These are phyloP conservation scores for Amblyraja radiata DNA, from an alignment of 2,797 vertebrate genomes.

Conservation along the genomic window DNA sequence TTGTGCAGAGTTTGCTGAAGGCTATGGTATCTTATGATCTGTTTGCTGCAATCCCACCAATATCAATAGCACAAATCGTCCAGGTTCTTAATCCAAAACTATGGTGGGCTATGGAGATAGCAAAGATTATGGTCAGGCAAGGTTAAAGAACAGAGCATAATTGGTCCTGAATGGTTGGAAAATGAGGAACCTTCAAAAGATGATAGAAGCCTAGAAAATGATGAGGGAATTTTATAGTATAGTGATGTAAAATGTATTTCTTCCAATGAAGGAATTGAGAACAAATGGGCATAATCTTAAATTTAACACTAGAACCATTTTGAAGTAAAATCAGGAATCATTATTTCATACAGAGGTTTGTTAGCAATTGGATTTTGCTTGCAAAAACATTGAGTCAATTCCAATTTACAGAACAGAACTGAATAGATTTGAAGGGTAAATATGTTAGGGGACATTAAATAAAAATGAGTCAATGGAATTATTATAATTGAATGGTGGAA, in stretches of 20 bases:
- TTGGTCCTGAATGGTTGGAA: too few species aligned
- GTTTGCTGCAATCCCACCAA: background rate
- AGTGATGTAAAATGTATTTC: background rate
- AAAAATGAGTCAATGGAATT: background rate
- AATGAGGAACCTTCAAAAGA: too few species aligned
- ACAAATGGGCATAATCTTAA: background rate
- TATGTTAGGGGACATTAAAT: background rate
- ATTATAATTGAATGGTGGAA: background rate
- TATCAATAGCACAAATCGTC: background rate
- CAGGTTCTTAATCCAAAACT: background rate
- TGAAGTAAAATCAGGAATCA: background rate
- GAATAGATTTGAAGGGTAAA: background rate
- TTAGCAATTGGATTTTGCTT: background rate
- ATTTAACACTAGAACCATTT: background rate
- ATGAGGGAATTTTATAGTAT: background rate
- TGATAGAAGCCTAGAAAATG: background rate
- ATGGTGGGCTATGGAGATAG: background rate
- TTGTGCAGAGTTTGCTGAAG: background rate
- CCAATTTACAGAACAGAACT: background rate
- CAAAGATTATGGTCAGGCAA: background rate
- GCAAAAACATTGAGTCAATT: background rate
- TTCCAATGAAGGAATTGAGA: background rate
- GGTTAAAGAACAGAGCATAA: background rate
- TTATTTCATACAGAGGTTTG: background rate
- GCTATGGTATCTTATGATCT: background rate